A percentile compares a stretch with the other conserved stretches of the same genome.
phyloP scores from a whole-genome alignment of 2,888 invertebrate genomes.

The Hartigia nigra region DNA sequence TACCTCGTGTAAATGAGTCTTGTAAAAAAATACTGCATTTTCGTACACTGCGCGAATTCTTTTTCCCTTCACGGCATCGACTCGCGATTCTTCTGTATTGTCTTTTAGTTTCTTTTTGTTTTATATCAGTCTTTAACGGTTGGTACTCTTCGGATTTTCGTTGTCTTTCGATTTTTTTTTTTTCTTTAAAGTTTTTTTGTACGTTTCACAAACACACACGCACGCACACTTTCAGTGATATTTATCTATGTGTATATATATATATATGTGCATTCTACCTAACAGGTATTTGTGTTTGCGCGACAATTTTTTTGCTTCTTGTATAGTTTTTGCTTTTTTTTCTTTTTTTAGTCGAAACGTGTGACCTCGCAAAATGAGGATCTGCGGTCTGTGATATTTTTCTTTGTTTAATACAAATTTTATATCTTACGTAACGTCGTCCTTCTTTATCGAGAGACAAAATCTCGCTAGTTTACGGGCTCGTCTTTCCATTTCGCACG shows the following conservation, averaged over 20 bases:
- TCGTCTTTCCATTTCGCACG: neutral
- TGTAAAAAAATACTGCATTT: slow-evolving; percentile 7
- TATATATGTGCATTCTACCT: slow-evolving; percentile 1
- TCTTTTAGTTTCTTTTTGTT: neutral
- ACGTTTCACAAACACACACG: slow-evolving; percentile 10
- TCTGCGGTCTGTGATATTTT: slow-evolving; percentile 6
- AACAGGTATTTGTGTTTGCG: neutral
- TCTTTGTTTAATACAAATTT: no score
- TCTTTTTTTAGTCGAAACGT: slow-evolving; percentile 15
- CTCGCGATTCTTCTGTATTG: neutral
- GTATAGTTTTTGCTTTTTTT: slow-evolving; percentile 18
- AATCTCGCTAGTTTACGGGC: neutral
- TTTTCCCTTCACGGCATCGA: neutral
- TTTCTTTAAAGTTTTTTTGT: slow-evolving; percentile 4
- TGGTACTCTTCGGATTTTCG: slow-evolving; percentile 13
- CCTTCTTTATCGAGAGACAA: neutral
- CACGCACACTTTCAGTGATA: neutral
- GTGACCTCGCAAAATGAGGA: slow-evolving; percentile 16
- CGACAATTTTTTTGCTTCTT: slow-evolving; percentile 6
- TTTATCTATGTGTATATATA: neutral
- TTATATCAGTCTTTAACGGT: neutral
- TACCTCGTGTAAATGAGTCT: neutral
- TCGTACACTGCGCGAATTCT: neutral
- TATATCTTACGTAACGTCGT: neutral
- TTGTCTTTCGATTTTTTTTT: neutral